These are phyloP conservation scores for Apis dorsata DNA, from an alignment of 1,140 invertebrate species.

Conservation along the genomic window DNA sequence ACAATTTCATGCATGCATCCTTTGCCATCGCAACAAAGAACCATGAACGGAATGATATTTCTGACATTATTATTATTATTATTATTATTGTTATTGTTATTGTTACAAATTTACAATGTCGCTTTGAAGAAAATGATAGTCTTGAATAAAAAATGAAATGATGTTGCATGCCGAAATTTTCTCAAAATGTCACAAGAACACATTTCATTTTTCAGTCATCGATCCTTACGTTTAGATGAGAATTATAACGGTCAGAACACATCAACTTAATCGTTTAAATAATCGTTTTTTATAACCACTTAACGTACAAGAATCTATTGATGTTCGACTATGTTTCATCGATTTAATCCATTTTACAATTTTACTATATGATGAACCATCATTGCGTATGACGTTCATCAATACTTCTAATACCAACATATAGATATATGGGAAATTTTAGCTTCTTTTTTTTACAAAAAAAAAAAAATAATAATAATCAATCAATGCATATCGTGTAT, in stretches of 20 bases:
- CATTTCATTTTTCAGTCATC: slow-evolving; percentile 24
- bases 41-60: neutral
- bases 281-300: neutral
- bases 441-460: too few species aligned
- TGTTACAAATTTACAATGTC: neutral
- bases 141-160: slow-evolving; percentile 22
- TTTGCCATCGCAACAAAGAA: neutral
- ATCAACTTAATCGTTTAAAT: neutral
- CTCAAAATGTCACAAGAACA: neutral
- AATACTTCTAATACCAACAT: too few species aligned
- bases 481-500: too few species aligned
- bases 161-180: neutral
- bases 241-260: slow-evolving; percentile 1
- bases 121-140: neutral
- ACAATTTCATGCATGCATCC: neutral
- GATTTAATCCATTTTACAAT: too few species aligned
- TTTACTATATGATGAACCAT: too few species aligned
- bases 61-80: neutral
- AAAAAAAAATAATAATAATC: too few species aligned
- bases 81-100: too few species aligned
- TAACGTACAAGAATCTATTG: neutral
- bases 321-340: too few species aligned
- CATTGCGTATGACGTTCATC: too few species aligned
- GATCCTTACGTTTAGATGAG: neutral
- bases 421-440: too few species aligned